phyloP scores from a whole-genome alignment of 2,113 vertebrate species.

The Otolemur garnettii region DNA sequence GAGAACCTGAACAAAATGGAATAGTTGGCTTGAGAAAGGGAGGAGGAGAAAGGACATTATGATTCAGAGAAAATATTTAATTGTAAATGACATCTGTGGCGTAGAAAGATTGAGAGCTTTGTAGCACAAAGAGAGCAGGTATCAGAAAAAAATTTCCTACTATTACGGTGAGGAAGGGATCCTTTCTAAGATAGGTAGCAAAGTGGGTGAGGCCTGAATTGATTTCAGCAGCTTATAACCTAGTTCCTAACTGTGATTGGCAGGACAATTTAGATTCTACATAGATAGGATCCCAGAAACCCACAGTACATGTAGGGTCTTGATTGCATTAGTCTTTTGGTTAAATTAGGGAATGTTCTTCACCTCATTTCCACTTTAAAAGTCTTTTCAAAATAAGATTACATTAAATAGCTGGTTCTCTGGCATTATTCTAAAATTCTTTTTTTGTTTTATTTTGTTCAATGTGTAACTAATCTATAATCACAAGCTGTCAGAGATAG shows the following conservation, averaged over 20 bases:
- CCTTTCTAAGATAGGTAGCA: conserved; percentile 37
- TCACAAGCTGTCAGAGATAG: neutral
- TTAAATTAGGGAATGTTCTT: conserved; percentile 52
- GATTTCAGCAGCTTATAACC: conserved; percentile 58
- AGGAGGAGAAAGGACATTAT: neutral
- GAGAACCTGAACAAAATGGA: neutral
- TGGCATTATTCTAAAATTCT: neutral
- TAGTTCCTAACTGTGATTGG: conserved; percentile 58
- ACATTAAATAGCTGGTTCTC: neutral
- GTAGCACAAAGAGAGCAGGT: neutral
- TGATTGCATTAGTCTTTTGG: conserved; percentile 42
- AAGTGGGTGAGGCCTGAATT: conserved; percentile 30
- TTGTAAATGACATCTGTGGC: conserved; percentile 26
- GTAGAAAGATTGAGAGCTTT: conserved; percentile 23
- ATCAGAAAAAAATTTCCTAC: conserved; percentile 41
- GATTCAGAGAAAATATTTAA: conserved; percentile 44
- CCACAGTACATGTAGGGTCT: neutral
- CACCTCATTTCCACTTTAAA: neutral
- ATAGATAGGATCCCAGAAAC: conserved; percentile 58
- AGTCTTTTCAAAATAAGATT: conserved; percentile 29
- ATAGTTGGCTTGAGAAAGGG: neutral
- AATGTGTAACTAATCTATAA: neutral
- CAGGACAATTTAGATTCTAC: conserved; percentile 74
- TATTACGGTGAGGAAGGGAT: neutral
- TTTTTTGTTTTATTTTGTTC: neutral